Percentiles rank a stretch among this genome's conserved stretches.
Evolutionary conservation across 2,888 invertebrate genomes (phyloP).

Genomic region (Pherbina coryleti): DNA sequence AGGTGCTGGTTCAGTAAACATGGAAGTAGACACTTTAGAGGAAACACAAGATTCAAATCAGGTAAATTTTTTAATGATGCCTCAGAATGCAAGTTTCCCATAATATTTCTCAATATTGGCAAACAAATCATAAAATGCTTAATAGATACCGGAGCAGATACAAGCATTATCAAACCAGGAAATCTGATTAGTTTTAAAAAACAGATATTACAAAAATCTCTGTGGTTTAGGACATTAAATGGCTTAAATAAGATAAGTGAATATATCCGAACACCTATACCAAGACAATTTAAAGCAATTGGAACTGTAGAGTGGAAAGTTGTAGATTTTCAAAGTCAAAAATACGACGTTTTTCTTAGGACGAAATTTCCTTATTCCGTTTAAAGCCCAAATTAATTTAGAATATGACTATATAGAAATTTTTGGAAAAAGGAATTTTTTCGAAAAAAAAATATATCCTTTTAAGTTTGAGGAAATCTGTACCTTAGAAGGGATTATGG

Average conservation of each 20-base stretch:
- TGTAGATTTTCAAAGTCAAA: conserved; percentile 4
- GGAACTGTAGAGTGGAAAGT: conserved; percentile 1
- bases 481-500: neutral
- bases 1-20: neutral
- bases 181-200: neutral
- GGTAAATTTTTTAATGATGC: neutral
- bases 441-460: neutral
- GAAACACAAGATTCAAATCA: neutral
- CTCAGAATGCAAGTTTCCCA: conserved; percentile 7
- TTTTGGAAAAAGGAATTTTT: neutral
- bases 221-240: neutral
- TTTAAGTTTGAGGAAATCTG: neutral
- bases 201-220: neutral
- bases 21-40: neutral
- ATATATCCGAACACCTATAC: neutral
- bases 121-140: neutral
- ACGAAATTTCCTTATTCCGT: neutral
- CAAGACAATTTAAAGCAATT: neutral
- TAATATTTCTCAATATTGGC: neutral
- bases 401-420: too few relatives aligned
- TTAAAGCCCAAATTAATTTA: conserved; percentile 36
- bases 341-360: neutral
- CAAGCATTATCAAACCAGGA: neutral
- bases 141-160: neutral
- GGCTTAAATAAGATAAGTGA: neutral